Evolutionary conservation across 2,888 invertebrate species (phyloP).

Genomic region (Eristalis arbustorum): DNA sequence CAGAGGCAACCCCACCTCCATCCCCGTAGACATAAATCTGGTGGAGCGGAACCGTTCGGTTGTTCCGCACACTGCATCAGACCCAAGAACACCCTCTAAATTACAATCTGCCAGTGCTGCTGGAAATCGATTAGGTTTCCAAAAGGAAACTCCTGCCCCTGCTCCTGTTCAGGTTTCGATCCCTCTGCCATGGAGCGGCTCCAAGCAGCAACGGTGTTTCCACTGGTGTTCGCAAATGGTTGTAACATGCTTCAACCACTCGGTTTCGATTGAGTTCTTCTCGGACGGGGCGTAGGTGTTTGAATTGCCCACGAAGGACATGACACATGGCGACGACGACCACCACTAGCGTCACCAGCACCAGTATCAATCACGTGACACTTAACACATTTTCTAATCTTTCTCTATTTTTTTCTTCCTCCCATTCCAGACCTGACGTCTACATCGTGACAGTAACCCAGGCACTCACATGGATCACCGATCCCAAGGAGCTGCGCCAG

Average conservation of each 20-base stretch:
- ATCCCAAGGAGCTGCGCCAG: constrained; percentile 87
- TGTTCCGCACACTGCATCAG: constrained; percentile 18
- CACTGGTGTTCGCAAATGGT: constrained; percentile 30
- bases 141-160: constrained; percentile 7
- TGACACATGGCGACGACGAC: neutral
- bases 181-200: neutral
- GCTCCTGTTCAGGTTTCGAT: neutral
- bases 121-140: constrained; percentile 57
- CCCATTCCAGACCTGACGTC: constrained; percentile 87
- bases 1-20: neutral
- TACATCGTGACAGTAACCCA: constrained; percentile 93
- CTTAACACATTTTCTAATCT: constrained; percentile 52
- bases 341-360: neutral
- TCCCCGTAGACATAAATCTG: constrained; percentile 53
- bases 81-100: constrained; percentile 10
- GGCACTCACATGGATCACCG: constrained; percentile 94
- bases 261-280: constrained; percentile 39
- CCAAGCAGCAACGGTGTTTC: neutral
- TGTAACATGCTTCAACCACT: constrained; percentile 39
- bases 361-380: constrained; percentile 44
- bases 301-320: neutral
- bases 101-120: constrained; percentile 4
- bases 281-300: neutral
- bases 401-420: constrained; percentile 29
- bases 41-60: constrained; percentile 21